Evolutionary conservation across 2,113 vertebrate species (phyloP).

Genomic region (Dipodomys merriami): DNA sequence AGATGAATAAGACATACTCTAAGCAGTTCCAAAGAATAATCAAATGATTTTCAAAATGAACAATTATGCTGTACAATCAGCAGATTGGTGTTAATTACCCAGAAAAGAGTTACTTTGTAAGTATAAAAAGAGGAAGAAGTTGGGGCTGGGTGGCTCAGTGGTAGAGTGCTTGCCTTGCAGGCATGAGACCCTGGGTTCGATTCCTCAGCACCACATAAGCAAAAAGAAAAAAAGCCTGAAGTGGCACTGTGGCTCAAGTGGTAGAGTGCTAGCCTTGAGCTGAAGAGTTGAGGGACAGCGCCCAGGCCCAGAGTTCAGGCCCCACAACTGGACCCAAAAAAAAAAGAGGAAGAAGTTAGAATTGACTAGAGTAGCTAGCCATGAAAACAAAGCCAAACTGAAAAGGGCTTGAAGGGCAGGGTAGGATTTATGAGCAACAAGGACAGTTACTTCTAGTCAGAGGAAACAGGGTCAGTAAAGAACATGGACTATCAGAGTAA

Average conservation of each 20-base stretch:
- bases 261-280: too few species aligned
- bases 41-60: slow-evolving; percentile 44
- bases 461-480: slow-evolving; percentile 25
- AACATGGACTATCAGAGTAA: slow-evolving; percentile 10
- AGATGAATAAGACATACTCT: slow-evolving; percentile 16
- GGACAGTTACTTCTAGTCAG: not conserved
- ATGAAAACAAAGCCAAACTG: slow-evolving; percentile 52
- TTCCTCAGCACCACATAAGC: too few species aligned
- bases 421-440: not conserved
- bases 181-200: too few species aligned
- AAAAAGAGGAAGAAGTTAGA: slow-evolving; percentile 16
- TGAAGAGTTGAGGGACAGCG: too few species aligned
- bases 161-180: too few species aligned
- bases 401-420: slow-evolving; percentile 1
- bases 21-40: slow-evolving; percentile 12
- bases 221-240: too few species aligned
- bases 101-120: not conserved
- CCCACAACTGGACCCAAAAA: not conserved
- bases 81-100: slow-evolving; percentile 47
- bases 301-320: too few species aligned
- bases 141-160: not conserved
- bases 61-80: slow-evolving; percentile 46
- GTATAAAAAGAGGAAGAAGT: slow-evolving; percentile 21
- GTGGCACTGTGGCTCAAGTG: too few species aligned
- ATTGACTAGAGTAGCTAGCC: slow-evolving; percentile 46